A percentile compares a stretch with the other conserved stretches of the same genome.
These are phyloP conservation scores for Pseudorasbora parva DNA, from an alignment of 2,113 vertebrate genomes.

Conservation along the genomic window DNA sequence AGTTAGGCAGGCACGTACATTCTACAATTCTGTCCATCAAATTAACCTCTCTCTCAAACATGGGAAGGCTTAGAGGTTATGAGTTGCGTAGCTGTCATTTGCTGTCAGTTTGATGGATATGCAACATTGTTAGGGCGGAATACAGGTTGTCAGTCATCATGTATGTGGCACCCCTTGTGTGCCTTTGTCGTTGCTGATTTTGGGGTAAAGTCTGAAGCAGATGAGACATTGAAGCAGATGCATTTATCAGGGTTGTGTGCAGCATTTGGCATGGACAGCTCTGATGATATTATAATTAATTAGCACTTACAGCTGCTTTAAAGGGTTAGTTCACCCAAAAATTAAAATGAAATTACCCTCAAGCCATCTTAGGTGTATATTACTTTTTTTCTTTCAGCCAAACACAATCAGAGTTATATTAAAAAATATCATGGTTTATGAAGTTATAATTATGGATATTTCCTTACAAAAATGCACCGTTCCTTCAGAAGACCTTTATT, in stretches of 20 bases:
- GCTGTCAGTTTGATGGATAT: conserved; percentile 46
- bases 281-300: not conserved
- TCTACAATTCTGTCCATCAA: not conserved
- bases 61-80: conserved; percentile 33
- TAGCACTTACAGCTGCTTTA: too few species aligned
- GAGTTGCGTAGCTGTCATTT: conserved; percentile 17
- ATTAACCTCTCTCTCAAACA: not conserved
- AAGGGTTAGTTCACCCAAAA: too few species aligned
- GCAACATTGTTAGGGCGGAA: not conserved
- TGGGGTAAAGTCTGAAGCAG: not conserved
- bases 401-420: too few species aligned
- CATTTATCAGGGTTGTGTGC: not conserved
- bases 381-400: too few species aligned
- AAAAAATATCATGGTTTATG: too few species aligned
- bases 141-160: conserved; percentile 10
- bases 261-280: not conserved
- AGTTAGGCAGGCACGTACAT: too few species aligned
- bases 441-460: too few species aligned
- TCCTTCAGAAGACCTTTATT: too few species aligned
- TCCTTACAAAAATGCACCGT: too few species aligned
- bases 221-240: not conserved
- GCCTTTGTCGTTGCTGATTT: not conserved
- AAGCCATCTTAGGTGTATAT: too few species aligned
- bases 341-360: too few species aligned
- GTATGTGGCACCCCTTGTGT: not conserved